Percentiles rank a stretch among this genome's conserved stretches.
Evolutionary conservation across 2,888 invertebrate species (phyloP).

Genomic region (Metallyticus violacea): DNA sequence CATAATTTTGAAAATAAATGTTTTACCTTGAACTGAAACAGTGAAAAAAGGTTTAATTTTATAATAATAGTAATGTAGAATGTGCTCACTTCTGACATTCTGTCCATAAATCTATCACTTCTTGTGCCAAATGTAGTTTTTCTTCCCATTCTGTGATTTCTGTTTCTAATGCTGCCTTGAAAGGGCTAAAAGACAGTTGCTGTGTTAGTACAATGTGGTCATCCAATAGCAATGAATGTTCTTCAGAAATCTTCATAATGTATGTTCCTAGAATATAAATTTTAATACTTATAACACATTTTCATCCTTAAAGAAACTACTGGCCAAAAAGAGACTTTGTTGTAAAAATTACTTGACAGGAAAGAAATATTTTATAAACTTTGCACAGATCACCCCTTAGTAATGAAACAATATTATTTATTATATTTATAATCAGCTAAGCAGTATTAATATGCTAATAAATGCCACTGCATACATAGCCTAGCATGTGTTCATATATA

Average conservation of each 20-base stretch:
- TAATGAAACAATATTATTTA: too few relatives aligned
- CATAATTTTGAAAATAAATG: not conserved
- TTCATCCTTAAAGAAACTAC: not conserved
- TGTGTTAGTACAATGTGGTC: constrained; percentile 73
- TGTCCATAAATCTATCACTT: constrained; percentile 64
- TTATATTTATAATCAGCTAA: too few relatives aligned
- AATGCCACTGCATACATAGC: too few relatives aligned
- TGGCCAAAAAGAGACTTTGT: not conserved
- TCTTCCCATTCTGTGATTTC: constrained; percentile 72
- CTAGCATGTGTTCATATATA: too few relatives aligned
- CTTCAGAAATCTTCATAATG: constrained; percentile 74
- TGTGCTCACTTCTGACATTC: constrained; percentile 66
- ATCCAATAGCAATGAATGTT: constrained; percentile 68
- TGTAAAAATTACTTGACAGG: not conserved
- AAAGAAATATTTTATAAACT: not conserved
- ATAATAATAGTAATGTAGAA: not conserved
- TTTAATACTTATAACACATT: not conserved
- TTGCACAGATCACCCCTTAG: too few relatives aligned
- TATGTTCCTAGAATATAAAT: constrained; percentile 54
- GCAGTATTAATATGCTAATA: too few relatives aligned
- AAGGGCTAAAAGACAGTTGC: constrained; percentile 73
- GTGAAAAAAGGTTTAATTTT: not conserved
- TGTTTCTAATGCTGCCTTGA: constrained; percentile 73
- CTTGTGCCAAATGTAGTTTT: constrained; percentile 61
- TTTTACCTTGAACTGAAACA: not conserved